Conservation (phyloP, 2,888 invertebrate species). For the Volucella zonaria region DNA sequence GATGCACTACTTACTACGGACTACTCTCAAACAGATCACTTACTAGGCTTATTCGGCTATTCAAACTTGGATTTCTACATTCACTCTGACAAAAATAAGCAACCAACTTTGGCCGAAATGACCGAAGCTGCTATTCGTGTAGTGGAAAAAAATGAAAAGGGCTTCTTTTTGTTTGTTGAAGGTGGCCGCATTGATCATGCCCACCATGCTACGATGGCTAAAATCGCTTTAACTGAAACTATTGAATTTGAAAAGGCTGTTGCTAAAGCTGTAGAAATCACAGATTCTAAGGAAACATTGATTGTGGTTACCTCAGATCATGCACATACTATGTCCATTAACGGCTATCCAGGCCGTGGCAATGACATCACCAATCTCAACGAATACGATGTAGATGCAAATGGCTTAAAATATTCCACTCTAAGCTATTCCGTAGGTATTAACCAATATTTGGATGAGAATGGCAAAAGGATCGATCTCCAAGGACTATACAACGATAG, state of each 20-base stretch:
- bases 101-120: constrained; percentile 88
- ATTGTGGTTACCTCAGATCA: constrained; percentile 91
- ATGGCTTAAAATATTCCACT: constrained; percentile 85
- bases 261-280: constrained; percentile 84
- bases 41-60: constrained; percentile 84
- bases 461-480: constrained; percentile 77
- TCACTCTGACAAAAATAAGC: constrained; percentile 83
- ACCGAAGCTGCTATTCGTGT: constrained; percentile 86
- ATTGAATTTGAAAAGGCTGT: constrained; percentile 89
- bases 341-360: constrained; percentile 87
- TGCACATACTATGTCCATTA: constrained; percentile 89
- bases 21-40: constrained; percentile 82
- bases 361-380: constrained; percentile 84
- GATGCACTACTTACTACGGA: constrained; percentile 84
- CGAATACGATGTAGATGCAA: constrained; percentile 75
- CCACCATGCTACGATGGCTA: constrained; percentile 87
- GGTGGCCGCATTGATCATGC: constrained; percentile 90
- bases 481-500: constrained; percentile 38
- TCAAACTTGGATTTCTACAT: constrained; percentile 84
- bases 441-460: constrained; percentile 76
- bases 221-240: constrained; percentile 89
- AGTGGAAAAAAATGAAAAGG: constrained; percentile 84
- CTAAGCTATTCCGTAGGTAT: constrained; percentile 90
- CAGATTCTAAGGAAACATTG: constrained; percentile 87
- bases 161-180: constrained; percentile 85